Conservation (phyloP, 2,113 vertebrate genomes). For the Patagioenas fasciata region DNA sequence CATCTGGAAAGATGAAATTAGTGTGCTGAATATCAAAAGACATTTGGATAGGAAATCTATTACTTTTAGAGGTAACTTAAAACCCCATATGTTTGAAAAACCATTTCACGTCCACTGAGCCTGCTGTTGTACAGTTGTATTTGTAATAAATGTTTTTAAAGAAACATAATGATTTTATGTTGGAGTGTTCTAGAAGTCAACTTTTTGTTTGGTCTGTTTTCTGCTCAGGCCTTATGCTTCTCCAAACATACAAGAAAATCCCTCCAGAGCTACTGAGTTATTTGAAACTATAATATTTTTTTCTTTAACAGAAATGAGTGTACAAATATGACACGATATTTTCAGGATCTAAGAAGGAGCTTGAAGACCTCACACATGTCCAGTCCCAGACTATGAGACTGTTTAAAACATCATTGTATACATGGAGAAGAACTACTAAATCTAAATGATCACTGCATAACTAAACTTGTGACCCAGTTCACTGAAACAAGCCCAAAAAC, state of each 20-base stretch:
- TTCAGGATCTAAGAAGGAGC: neutral
- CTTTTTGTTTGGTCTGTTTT: neutral
- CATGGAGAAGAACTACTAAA: neutral
- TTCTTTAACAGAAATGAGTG: neutral
- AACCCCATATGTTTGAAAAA: neutral
- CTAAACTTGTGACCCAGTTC: neutral
- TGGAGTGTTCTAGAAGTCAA: neutral
- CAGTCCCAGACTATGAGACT: neutral
- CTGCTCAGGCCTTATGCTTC: neutral
- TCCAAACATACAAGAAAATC: neutral
- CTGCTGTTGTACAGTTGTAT: neutral
- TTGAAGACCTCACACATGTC: neutral
- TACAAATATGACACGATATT: neutral
- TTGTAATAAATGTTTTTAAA: neutral
- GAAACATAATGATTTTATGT: neutral
- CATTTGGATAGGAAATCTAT: neutral
- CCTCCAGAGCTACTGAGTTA: neutral
- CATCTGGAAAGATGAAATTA: neutral
- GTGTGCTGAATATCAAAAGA: neutral
- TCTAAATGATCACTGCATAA: neutral
- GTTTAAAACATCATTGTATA: neutral
- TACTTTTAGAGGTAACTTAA: neutral
- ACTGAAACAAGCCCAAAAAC: neutral
- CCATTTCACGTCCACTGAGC: accelerated
- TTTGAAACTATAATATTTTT: neutral